Conservation (phyloP, 2,113 vertebrate species). For the Nycticorax nycticorax region DNA sequence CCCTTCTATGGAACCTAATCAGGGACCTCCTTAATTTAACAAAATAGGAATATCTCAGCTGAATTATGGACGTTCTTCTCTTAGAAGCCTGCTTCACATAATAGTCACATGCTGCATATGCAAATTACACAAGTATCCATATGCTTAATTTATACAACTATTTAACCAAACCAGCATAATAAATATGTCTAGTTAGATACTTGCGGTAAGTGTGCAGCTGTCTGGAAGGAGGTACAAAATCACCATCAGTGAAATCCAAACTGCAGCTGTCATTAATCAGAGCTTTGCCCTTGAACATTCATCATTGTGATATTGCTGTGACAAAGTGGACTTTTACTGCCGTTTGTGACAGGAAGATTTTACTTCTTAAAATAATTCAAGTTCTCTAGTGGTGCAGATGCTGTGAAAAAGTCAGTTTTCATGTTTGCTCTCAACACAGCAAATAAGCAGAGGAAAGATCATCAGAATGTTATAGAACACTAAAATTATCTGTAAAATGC, state of each 20-base stretch:
- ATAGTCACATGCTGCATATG: neutral
- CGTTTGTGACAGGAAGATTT: neutral
- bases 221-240: conserved; percentile 55
- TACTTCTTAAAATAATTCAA: conserved; percentile 9
- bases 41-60: neutral
- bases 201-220: conserved; percentile 62
- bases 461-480: neutral
- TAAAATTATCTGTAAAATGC: neutral
- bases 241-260: conserved; percentile 34
- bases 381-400: conserved; percentile 2
- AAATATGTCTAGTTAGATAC: conserved; percentile 59
- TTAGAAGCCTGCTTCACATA: neutral
- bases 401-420: neutral
- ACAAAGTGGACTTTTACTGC: conserved; percentile 52
- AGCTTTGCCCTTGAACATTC: conserved; percentile 56
- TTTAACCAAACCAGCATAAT: conserved; percentile 50
- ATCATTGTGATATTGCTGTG: neutral
- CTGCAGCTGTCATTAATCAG: conserved; percentile 66
- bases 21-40: neutral
- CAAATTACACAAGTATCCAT: conserved; percentile 33
- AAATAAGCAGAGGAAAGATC: neutral
- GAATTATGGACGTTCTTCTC: neutral
- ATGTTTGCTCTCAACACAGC: neutral
- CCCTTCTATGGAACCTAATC: neutral
- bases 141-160: conserved; percentile 31